phyloP scores from a whole-genome alignment of 2,797 vertebrate species.

The Triplophysa bombifrons region DNA sequence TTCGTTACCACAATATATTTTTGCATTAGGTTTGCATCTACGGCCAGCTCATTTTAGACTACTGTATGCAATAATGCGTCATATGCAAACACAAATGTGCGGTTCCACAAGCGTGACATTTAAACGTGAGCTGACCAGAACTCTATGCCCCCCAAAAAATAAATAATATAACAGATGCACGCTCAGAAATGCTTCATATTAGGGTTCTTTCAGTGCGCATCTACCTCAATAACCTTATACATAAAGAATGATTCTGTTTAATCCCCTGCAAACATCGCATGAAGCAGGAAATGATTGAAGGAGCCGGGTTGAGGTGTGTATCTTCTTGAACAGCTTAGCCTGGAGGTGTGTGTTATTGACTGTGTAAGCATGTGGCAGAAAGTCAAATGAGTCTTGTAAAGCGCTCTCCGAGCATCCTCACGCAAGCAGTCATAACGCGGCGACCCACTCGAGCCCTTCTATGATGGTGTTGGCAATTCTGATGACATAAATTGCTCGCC shows the following conservation, averaged over 20 bases:
- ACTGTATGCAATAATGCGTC: not conserved
- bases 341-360: constrained; percentile 40
- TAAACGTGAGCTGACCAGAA: not conserved
- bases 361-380: constrained; percentile 20
- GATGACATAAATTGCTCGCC: constrained; percentile 31
- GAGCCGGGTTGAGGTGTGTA: constrained; percentile 21
- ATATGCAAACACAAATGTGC: not conserved
- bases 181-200: not conserved
- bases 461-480: constrained; percentile 13
- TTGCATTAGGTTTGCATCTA: not conserved
- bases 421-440: not conserved
- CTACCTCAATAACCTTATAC: constrained; percentile 14
- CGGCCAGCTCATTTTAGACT: not conserved
- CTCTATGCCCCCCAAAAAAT: too few species aligned
- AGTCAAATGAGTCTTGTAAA: constrained; percentile 38
- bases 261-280: constrained; percentile 40
- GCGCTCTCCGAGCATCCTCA: constrained; percentile 12
- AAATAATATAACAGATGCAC: not conserved
- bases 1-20: not conserved
- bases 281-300: constrained; percentile 35
- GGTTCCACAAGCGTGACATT: not conserved
- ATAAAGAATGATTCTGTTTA: constrained; percentile 32
- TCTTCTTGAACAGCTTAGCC: constrained; percentile 38
- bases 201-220: not conserved
- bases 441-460: not conserved